phyloP scores from a whole-genome alignment of 2,113 vertebrate genomes.

The Petromus typicus region DNA sequence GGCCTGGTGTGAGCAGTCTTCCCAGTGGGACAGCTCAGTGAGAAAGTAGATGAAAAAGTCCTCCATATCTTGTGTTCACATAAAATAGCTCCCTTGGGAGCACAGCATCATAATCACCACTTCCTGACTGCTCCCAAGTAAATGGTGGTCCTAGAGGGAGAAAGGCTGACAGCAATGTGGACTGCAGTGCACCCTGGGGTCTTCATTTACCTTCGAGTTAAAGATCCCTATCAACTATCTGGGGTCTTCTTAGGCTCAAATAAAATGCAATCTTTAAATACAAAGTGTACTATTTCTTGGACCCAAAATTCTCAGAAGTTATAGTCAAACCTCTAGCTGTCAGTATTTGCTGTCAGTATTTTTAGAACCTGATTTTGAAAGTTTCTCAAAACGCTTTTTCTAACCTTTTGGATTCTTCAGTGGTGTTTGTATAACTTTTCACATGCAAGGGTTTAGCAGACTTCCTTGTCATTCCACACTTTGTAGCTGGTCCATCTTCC shows the following conservation, averaged over 20 bases:
- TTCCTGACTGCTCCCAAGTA: neutral
- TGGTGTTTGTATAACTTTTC: neutral
- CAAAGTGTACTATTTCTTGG: neutral
- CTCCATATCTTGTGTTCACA: neutral
- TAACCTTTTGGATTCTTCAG: neutral
- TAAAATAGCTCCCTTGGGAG: neutral
- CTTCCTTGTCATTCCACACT: neutral
- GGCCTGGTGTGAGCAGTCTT: neutral
- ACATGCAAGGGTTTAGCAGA: neutral
- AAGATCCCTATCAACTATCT: neutral
- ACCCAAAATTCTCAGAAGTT: neutral
- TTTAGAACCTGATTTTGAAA: conserved; percentile 8
- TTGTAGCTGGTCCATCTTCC: too few relatives aligned
- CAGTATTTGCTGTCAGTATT: neutral
- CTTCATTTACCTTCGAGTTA: neutral
- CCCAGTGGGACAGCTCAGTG: neutral
- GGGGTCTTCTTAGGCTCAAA: neutral
- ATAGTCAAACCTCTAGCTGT: neutral
- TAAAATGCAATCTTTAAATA: conserved; percentile 32
- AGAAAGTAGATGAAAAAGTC: neutral
- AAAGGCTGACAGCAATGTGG: neutral
- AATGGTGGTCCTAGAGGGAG: neutral
- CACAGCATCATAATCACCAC: neutral
- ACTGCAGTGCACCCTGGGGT: neutral
- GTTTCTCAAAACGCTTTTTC: neutral